A percentile compares a stretch with the other conserved stretches of the same genome.
Evolutionary conservation across 2,888 invertebrate genomes (phyloP).

Genomic region (Hipparchia sbordonii): DNA sequence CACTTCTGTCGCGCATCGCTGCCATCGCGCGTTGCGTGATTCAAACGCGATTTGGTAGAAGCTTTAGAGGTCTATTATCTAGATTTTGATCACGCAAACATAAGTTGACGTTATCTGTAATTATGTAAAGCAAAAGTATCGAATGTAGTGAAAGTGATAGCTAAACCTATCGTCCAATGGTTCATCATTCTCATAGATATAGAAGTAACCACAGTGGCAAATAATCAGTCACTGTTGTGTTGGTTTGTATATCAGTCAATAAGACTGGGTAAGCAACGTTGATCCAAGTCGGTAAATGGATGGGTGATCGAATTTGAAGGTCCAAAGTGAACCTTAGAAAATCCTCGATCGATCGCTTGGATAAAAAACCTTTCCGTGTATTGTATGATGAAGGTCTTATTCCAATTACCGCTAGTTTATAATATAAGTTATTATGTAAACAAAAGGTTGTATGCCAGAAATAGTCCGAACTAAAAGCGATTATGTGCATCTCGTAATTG

Average conservation of each 20-base stretch:
- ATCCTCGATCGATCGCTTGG: neutral
- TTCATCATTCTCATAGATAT: neutral
- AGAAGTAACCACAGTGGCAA: neutral
- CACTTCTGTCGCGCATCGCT: neutral
- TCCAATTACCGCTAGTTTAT: conserved; percentile 40
- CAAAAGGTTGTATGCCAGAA: conserved; percentile 19
- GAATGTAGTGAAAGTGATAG: no score
- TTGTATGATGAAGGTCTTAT: conserved; percentile 28
- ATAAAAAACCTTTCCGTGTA: neutral
- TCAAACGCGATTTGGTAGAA: neutral
- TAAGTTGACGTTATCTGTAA: no score
- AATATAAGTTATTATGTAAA: conserved; percentile 1
- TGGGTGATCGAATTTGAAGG: no score
- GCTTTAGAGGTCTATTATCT: neutral
- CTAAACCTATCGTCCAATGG: no score
- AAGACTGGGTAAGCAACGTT: no score
- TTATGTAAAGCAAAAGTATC: no score
- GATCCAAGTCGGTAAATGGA: no score
- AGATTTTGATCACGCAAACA: no score
- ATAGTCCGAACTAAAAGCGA: conserved; percentile 12
- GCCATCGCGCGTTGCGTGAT: neutral
- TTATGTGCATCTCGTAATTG: neutral
- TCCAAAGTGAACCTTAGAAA: no score
- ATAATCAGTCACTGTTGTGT: no score
- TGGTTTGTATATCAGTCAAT: no score